Percentiles rank a stretch among this genome's conserved stretches.
phyloP scores from a whole-genome alignment of 2,797 vertebrate species.

The Neostethus bicornis region DNA sequence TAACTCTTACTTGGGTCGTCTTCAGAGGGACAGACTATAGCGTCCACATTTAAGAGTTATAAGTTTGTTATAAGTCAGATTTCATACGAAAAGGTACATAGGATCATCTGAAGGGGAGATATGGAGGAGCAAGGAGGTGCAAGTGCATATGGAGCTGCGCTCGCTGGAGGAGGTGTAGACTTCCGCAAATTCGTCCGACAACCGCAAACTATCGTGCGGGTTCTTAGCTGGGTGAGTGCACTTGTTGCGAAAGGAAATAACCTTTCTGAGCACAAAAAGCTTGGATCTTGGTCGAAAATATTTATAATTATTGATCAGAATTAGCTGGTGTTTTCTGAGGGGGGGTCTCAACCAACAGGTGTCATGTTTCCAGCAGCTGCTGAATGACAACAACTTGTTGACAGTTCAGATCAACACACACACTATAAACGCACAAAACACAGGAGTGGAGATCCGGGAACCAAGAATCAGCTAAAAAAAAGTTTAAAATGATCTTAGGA shows the following conservation, averaged over 20 bases:
- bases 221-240: slow-evolving; percentile 81
- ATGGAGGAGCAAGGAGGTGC: slow-evolving; percentile 72
- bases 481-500: not conserved
- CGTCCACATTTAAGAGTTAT: not conserved
- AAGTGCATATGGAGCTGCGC: slow-evolving; percentile 72
- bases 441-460: slow-evolving; percentile 8
- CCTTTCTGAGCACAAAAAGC: slow-evolving; percentile 37
- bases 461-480: not conserved
- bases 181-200: slow-evolving; percentile 74
- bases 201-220: slow-evolving; percentile 78
- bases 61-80: not conserved
- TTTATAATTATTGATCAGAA: not conserved
- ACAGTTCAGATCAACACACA: slow-evolving; percentile 52
- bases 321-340: slow-evolving; percentile 20
- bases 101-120: slow-evolving; percentile 6
- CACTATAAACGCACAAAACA: slow-evolving; percentile 30
- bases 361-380: slow-evolving; percentile 62
- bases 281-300: no score
- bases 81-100: not conserved
- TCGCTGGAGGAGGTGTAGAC: slow-evolving; percentile 77
- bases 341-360: slow-evolving; percentile 22
- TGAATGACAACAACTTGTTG: slow-evolving; percentile 49
- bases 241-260: not conserved
- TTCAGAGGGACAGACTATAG: not conserved
- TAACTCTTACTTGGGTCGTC: not conserved